phyloP scores from a whole-genome alignment of 1,140 invertebrate species.

The Proctacanthus coquilletti region DNA sequence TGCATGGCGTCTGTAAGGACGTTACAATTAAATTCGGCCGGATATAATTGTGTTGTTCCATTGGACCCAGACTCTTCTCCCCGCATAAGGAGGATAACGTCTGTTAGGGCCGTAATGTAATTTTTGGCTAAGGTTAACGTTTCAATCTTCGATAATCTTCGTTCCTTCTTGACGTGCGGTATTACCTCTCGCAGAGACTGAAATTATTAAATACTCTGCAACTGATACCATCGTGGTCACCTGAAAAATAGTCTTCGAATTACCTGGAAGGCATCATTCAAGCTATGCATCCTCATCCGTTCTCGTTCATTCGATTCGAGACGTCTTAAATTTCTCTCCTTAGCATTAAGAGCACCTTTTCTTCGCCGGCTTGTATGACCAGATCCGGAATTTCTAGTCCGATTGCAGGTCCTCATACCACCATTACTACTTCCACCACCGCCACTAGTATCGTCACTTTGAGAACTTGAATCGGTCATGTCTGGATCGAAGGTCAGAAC shows the following conservation, averaged over 20 bases:
- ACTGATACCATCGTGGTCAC: no score
- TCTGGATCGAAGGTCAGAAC: slow-evolving; percentile 28
- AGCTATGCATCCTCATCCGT: slow-evolving; percentile 73
- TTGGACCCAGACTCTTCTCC: no score
- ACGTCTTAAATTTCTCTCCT: slow-evolving; percentile 64
- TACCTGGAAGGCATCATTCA: slow-evolving; percentile 78
- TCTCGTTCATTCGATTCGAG: slow-evolving; percentile 78
- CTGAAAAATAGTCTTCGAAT: slow-evolving; percentile 3
- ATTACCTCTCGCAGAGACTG: slow-evolving; percentile 71
- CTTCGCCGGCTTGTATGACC: slow-evolving; percentile 33
- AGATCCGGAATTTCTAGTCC: slow-evolving; percentile 8
- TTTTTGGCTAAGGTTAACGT: slow-evolving; percentile 76
- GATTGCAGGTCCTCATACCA: slow-evolving; percentile 16
- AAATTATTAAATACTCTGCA: no score
- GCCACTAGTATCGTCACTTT: slow-evolving; percentile 29
- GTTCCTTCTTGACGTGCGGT: slow-evolving; percentile 71
- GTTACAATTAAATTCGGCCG: no score
- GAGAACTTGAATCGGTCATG: slow-evolving; percentile 30
- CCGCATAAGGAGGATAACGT: slow-evolving; percentile 49
- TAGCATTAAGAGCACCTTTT: slow-evolving; percentile 53
- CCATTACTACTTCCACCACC: slow-evolving; percentile 28
- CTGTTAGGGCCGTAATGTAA: slow-evolving; percentile 79
- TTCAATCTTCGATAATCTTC: slow-evolving; percentile 75
- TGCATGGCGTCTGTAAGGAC: no score
- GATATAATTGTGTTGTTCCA: no score